Percentiles rank a stretch among this genome's conserved stretches.
Evolutionary conservation across 2,797 vertebrate genomes (phyloP).

Genomic region (Sebastes baramenuke): DNA sequence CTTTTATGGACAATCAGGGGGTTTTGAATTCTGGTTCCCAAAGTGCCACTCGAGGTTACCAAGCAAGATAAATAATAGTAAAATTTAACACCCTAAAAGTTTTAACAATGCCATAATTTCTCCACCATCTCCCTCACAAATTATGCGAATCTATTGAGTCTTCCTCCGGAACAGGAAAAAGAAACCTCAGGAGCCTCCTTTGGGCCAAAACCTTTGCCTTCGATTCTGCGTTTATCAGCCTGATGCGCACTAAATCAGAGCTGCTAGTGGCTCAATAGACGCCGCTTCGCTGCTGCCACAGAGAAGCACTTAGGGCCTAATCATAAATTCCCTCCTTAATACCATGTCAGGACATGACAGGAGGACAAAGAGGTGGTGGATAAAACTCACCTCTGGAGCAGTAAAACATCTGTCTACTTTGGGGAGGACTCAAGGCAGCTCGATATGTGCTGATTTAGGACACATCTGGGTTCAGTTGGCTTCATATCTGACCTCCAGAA

Average conservation of each 20-base stretch:
- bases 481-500: conserved; percentile 39
- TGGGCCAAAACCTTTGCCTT: conserved; percentile 1
- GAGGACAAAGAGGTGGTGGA: conserved; percentile 70
- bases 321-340: conserved; percentile 71
- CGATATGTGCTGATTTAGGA: conserved; percentile 47
- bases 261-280: conserved; percentile 54
- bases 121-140: neutral
- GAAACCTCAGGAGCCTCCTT: neutral
- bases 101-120: neutral
- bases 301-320: conserved; percentile 69
- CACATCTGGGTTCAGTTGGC: conserved; percentile 13
- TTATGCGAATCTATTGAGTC: neutral
- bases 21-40: neutral
- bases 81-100: neutral
- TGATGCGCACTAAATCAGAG: conserved; percentile 55
- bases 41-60: neutral
- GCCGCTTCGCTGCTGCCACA: conserved; percentile 40
- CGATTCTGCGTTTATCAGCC: conserved; percentile 46
- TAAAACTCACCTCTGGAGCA: conserved; percentile 71
- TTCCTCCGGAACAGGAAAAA: neutral
- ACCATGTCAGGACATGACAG: conserved; percentile 70
- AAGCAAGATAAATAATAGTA: neutral
- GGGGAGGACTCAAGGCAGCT: conserved; percentile 28
- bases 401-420: conserved; percentile 72
- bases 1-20: neutral